Base-by-base conservation (phyloP, 2,888 invertebrate species). In the Cacoxenus indagator region DNA sequence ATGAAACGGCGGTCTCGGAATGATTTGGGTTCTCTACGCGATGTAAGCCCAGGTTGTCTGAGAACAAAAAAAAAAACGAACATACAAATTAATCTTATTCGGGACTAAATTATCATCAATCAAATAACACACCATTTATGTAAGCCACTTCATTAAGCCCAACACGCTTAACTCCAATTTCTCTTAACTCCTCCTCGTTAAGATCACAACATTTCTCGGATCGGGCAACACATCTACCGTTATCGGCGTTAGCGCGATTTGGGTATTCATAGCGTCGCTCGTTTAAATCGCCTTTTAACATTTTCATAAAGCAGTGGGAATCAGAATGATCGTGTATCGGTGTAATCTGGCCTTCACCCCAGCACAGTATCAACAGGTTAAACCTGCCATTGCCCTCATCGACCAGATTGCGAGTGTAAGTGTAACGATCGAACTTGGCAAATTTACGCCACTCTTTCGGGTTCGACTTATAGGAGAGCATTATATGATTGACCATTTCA, bases 221-320 rank as follows among this genome's bases (percentile, higher is more conserved):
- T 11, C 22, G n/a, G 68, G 26, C 27, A 17, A 70, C 65, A 46
- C 68, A 68, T n/a, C 65, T 68, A 5, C 31, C 17, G 1, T 68
- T 55, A n/a, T 22, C 43, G 11, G 24, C 69, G 14, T 2, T 31
- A 3, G 68, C n/a, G 0, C 79, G 74, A 62, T 78, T 70, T 67
- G 79, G 75, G 70, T 83, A 76, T n/a, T 84, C 79, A 67, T 85
- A 88, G 87, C 91, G 90, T 70, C 95, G 93, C 90, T 98, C 98
- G 64, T 92, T 91, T 48, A 98, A 87, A 70, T 91, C 91, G 0
- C 97, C 98, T 71, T 94, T 92, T 0, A 98, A 90, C 72, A 96
- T 91, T 89, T 98, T 99, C 95, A 99, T 97, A 87, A 99, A 97
- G 87, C 99, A 99, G 86, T 99, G 98, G 0, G 98, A 93, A 83